These are phyloP conservation scores for Papilio gigon DNA, from an alignment of 2,888 invertebrate genomes.

Conservation along the genomic window DNA sequence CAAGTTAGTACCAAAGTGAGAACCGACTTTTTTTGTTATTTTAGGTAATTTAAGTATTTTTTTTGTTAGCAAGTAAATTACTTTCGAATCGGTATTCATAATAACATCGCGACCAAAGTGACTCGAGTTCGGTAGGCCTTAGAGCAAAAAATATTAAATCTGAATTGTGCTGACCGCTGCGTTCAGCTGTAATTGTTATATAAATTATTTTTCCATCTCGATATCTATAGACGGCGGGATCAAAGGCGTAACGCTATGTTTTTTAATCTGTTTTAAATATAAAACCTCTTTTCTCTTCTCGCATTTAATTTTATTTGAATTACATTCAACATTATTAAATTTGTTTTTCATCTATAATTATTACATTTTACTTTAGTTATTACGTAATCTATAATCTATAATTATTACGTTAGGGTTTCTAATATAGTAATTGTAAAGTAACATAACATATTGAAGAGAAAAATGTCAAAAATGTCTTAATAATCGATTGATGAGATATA, in stretches of 20 bases:
- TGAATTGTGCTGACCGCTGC: conserved; percentile 30
- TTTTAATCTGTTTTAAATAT: background rate
- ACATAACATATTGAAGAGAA: too few relatives aligned
- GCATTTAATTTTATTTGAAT: background rate
- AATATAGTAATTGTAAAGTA: too few relatives aligned
- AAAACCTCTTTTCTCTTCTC: background rate
- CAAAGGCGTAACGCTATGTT: background rate
- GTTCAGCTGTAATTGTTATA: conserved; percentile 33
- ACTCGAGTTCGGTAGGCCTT: conserved; percentile 32
- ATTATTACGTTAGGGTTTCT: too few relatives aligned
- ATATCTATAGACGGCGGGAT: conserved; percentile 10
- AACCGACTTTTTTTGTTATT: background rate
- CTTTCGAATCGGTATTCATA: conserved; percentile 14
- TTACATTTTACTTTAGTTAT: too few relatives aligned
- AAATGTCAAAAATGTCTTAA: too few relatives aligned
- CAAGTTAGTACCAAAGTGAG: too few relatives aligned
- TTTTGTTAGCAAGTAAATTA: too few relatives aligned
- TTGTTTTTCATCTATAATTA: too few relatives aligned
- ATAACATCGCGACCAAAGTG: conserved; percentile 24
- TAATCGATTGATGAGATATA: too few relatives aligned
- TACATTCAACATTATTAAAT: too few relatives aligned
- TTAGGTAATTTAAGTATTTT: background rate
- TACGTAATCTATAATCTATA: too few relatives aligned
- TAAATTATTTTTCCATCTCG: conserved; percentile 21
- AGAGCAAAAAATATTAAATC: conserved; percentile 35